Base-by-base conservation (phyloP, 2,797 vertebrate species). In the Discoglossus pictus region DNA sequence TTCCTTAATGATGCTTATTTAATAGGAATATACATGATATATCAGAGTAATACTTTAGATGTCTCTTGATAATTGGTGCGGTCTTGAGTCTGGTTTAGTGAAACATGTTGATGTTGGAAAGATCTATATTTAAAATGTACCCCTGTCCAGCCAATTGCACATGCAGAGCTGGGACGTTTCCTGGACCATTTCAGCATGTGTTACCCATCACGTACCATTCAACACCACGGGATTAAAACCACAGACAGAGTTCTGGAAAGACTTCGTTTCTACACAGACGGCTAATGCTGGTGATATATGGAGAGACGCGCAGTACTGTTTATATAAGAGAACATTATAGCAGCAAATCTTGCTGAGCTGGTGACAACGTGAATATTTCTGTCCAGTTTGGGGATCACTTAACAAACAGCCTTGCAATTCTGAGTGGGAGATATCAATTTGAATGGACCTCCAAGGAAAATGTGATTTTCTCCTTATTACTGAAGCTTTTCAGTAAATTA, bases 41-140 rank as follows among this genome's bases (percentile, higher is more conserved):
- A 55, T 48, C 17, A 11, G 27, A 15, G 42, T 31, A 48, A 35
- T 31, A 34, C 56, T 42, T 60, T 35, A 60, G 55, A 63, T 21
- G 39, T 42, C 44, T 35, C 10, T 13, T 47, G 31, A 0, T 40
- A 69, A 65, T 43, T 72, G 56, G 51, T 68, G 12, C 56, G 61
- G 24, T 65, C 68, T 72, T 66, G 13, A 71, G 16, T 60, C 21
- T 52, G 73, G 13, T 48, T 65, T 17, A 58, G 74, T 7, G 16
- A 47, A 38, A 74, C 70, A 12, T 62, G 39, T 71, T 79, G 73
- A 65, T 62, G 71, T 27, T 61, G 39, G 52, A 68, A 5, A 15
- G 46, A 36, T 63, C 27, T 68, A n/a, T 21, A 69, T 72, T 31
- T 27, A 60, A 65, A 75, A 75, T 17, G 13, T 75, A 61, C 18